A percentile compares a stretch with the other conserved stretches of the same genome.
Conservation (phyloP, 92 coral and sea anemone genomes). For the Phenganax subtilis region DNA sequence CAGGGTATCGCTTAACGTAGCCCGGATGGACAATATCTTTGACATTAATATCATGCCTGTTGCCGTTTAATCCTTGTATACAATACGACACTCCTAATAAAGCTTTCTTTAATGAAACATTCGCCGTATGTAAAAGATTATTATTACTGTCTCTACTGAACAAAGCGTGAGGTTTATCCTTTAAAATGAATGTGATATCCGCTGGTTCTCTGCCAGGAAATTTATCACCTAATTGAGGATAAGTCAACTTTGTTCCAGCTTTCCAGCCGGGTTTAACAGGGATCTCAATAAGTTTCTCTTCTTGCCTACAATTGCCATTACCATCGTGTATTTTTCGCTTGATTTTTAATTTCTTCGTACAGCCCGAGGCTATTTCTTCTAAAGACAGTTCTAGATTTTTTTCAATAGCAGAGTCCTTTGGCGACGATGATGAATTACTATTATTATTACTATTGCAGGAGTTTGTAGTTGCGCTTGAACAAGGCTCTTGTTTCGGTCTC, state of each 20-base stretch:
- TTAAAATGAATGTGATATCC: constrained; percentile 73
- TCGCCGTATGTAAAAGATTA: constrained; percentile 77
- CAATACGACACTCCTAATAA: constrained; percentile 71
- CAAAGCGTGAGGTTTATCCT: constrained; percentile 80
- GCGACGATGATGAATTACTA: constrained; percentile 43
- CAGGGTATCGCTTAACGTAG: constrained; percentile 75
- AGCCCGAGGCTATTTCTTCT: constrained; percentile 75
- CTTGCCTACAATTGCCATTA: constrained; percentile 41
- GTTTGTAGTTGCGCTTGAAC: constrained; percentile 31
- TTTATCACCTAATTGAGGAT: constrained; percentile 66
- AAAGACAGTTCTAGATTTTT: constrained; percentile 63
- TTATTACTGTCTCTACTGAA: constrained; percentile 86
- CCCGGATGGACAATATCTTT: constrained; percentile 96
- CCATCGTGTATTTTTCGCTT: constrained; percentile 57
- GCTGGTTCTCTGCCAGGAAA: constrained; percentile 72
- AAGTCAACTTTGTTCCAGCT: constrained; percentile 87
- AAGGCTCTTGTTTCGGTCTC: constrained; percentile 6
- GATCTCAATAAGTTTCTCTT: constrained; percentile 72
- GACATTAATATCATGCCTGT: constrained; percentile 66
- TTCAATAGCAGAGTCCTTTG: constrained; percentile 77
- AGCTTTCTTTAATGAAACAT: constrained; percentile 72
- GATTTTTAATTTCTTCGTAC: constrained; percentile 66
- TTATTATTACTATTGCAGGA: not conserved
- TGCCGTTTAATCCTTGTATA: constrained; percentile 83
- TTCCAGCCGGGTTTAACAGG: constrained; percentile 91